phyloP scores from a whole-genome alignment of 2,113 vertebrate species.

The Spea bombifrons region DNA sequence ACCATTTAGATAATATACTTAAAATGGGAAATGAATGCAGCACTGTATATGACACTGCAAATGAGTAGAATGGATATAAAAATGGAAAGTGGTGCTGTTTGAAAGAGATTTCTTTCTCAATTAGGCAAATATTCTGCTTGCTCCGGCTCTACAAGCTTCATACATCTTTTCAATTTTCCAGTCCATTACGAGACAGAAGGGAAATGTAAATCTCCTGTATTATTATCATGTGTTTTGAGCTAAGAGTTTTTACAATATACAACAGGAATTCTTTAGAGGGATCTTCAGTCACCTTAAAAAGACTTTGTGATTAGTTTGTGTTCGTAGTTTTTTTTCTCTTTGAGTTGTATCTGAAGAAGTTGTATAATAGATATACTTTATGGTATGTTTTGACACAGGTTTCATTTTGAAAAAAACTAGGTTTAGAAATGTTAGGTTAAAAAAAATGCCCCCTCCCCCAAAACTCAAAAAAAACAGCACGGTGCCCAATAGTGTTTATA shows the following conservation, averaged over 20 bases:
- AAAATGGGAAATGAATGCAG: neutral
- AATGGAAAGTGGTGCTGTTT: slow-evolving; percentile 14
- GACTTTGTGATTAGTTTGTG: neutral
- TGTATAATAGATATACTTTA: too few species aligned
- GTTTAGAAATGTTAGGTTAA: too few species aligned
- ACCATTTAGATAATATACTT: neutral
- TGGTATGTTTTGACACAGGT: too few species aligned
- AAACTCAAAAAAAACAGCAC: too few species aligned
- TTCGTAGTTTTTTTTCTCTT: too few species aligned
- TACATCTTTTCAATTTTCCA: slow-evolving; percentile 46
- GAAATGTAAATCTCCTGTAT: slow-evolving; percentile 34
- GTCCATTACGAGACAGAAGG: slow-evolving; percentile 31
- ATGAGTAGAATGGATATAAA: slow-evolving; percentile 9
- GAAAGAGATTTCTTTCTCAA: slow-evolving; percentile 44
- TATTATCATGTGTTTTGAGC: slow-evolving; percentile 24
- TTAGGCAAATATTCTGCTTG: slow-evolving; percentile 45
- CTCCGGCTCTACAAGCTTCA: slow-evolving; percentile 37
- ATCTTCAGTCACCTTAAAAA: neutral
- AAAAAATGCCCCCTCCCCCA: too few species aligned
- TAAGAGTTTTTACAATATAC: slow-evolving; percentile 7
- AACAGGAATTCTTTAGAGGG: neutral
- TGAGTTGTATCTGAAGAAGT: too few species aligned
- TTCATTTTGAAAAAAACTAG: too few species aligned
- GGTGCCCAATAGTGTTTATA: too few species aligned
- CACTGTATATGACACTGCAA: slow-evolving; percentile 1